Conservation (phyloP, 2,888 invertebrate species). For the Flabesymbios commensalis region DNA sequence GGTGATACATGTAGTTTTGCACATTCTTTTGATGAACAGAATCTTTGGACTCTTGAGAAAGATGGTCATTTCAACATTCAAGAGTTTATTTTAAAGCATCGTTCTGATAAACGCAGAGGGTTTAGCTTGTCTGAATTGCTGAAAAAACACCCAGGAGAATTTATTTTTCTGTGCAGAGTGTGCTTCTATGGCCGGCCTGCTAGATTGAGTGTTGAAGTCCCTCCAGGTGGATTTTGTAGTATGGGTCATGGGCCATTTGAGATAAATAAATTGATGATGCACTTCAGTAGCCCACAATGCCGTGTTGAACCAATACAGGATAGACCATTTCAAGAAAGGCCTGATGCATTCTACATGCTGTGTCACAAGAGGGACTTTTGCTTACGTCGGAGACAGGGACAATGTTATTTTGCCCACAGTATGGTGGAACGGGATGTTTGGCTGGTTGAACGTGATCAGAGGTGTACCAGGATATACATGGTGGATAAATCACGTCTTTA, state of each 20-base stretch:
- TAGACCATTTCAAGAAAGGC: slow-evolving; percentile 44
- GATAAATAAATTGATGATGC: slow-evolving; percentile 43
- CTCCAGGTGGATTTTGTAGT: slow-evolving; percentile 20
- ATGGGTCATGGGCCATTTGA: not conserved
- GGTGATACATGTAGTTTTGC: slow-evolving; percentile 48
- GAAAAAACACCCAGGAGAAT: slow-evolving; percentile 43
- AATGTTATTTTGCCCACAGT: slow-evolving; percentile 51
- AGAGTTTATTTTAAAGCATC: slow-evolving; percentile 49
- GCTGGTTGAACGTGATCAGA: slow-evolving; percentile 51
- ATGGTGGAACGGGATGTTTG: slow-evolving; percentile 53
- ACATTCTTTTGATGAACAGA: slow-evolving; percentile 47
- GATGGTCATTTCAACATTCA: slow-evolving; percentile 46
- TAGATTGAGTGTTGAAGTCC: slow-evolving; percentile 29
- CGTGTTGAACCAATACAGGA: slow-evolving; percentile 40
- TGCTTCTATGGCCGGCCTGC: slow-evolving; percentile 47
- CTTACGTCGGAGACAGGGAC: slow-evolving; percentile 27
- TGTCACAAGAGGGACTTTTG: slow-evolving; percentile 50
- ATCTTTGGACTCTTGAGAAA: slow-evolving; percentile 52
- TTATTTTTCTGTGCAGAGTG: slow-evolving; percentile 47
- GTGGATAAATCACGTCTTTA: too few relatives aligned
- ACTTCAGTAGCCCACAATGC: slow-evolving; percentile 37
- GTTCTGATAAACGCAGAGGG: slow-evolving; percentile 4
- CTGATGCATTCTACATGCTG: slow-evolving; percentile 50
- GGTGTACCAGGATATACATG: slow-evolving; percentile 36
- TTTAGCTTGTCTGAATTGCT: slow-evolving; percentile 1